Evolutionary conservation across 2,797 vertebrate species (phyloP), one percentile per base, ranked within the genome.

Genomic region (Phalanger gymnotis): DNA sequence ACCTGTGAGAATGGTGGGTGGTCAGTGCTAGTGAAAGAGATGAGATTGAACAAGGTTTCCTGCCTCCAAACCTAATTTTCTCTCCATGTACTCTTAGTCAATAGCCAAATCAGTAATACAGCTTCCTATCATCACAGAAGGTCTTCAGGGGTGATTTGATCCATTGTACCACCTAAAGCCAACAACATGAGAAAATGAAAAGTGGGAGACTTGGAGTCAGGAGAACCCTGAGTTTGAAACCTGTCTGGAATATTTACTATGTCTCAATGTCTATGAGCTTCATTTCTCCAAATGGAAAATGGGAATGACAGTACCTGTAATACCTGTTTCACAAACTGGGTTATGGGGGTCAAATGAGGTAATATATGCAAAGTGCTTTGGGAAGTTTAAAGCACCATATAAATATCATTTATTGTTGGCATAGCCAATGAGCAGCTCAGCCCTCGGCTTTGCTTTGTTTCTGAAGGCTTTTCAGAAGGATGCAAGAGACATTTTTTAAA

Each of bases 401-500:
- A 5, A 66, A 27, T 19, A n/a, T 66, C 61, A 66, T 14, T 73
- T 40, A 73, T 25, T 73, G n/a, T 40, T 40, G 16, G 22, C 19
- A 40, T 19, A 25, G 40, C 16, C n/a, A 73, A 73, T 5, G 40
- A 73, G 6, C 16, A 51, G 7, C 61, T 91, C 56, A 92, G 58
- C 92, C 14, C 56, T 73, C 66, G 56, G 91, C 91, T 93, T 91
- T 93, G 16, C 91, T 95, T 81, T 92, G 61, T 34, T 47, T 92
- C 91, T 90, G 34, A n/a, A 11, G 91, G 19, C 27, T 93, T 89
- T 25, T 22, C 0, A 55, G 5, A 13, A 58, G 25, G 90, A 92
- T 90, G 2, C 91, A 87, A 91, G 89, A 93, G n/a, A 56, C 12
- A 54, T 55, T 93, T 22, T 40, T 31, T 66, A 22, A 92, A 73